Evolutionary conservation across 1,140 invertebrate genomes (phyloP).

Genomic region (Sipha flava): DNA sequence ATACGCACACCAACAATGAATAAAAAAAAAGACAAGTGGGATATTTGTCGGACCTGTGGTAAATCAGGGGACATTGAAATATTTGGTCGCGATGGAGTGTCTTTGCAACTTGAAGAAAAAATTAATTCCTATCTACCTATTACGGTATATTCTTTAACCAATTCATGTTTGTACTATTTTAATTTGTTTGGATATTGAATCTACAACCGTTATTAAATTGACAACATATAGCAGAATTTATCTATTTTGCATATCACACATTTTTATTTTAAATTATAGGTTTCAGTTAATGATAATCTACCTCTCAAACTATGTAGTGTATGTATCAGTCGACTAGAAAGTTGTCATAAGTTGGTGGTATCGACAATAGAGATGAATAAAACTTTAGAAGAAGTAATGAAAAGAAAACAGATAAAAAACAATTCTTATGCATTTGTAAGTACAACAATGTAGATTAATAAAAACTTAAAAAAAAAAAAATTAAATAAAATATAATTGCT

Average conservation of each 20-base stretch:
- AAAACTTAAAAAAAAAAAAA: no score
- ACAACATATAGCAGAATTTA: background rate
- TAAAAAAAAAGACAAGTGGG: constrained; percentile 6
- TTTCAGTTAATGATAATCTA: background rate
- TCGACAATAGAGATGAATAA: constrained; percentile 27
- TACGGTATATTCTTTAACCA: background rate
- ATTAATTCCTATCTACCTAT: constrained; percentile 24
- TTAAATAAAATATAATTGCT: no score
- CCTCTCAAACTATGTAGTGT: constrained; percentile 12
- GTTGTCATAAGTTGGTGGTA: constrained; percentile 11
- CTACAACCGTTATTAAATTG: no score
- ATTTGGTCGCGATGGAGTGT: constrained; percentile 14
- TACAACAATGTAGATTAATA: background rate
- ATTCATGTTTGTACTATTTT: background rate
- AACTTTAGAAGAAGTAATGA: constrained; percentile 19
- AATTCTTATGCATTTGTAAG: constrained; percentile 22
- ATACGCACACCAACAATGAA: background rate
- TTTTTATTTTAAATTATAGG: background rate
- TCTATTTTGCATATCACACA: background rate
- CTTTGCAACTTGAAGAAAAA: constrained; percentile 25
- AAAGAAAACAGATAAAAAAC: constrained; percentile 8
- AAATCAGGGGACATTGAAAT: constrained; percentile 15
- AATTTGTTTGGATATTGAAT: no score
- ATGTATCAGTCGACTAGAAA: constrained; percentile 2
- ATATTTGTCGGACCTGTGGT: constrained; percentile 14